Conservation (phyloP, 2,797 vertebrate species). For the Pantherophis alleghaniensis region DNA sequence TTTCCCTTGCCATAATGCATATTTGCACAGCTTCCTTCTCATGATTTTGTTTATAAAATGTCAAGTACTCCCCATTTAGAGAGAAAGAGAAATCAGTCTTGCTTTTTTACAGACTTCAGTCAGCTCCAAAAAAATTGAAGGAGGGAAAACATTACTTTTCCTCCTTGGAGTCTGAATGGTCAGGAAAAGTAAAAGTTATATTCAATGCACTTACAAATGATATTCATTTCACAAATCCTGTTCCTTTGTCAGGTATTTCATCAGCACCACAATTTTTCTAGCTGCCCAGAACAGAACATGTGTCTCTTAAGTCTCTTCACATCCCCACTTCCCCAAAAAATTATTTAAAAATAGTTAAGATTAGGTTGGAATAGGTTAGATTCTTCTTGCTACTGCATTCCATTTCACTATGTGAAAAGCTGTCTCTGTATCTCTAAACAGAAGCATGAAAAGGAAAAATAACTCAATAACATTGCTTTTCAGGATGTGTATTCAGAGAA, state of each 20-base stretch:
- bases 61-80: background rate
- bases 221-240: background rate
- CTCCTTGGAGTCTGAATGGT: background rate
- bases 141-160: background rate
- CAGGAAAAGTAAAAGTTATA: background rate
- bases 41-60: background rate
- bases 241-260: background rate
- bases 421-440: background rate
- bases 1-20: background rate
- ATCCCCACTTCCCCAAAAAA: background rate
- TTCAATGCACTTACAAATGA: background rate
- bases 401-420: background rate
- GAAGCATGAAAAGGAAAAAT: background rate
- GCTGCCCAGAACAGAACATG: background rate
- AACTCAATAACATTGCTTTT: background rate
- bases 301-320: background rate
- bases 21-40: background rate
- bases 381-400: no score
- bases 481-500: background rate
- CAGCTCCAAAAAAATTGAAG: background rate
- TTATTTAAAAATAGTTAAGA: background rate
- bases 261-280: background rate
- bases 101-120: background rate
- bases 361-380: background rate
- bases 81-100: background rate